These are phyloP conservation scores for Acrocephalus scirpaceus DNA, from an alignment of 2,797 vertebrate genomes.

Conservation along the genomic window DNA sequence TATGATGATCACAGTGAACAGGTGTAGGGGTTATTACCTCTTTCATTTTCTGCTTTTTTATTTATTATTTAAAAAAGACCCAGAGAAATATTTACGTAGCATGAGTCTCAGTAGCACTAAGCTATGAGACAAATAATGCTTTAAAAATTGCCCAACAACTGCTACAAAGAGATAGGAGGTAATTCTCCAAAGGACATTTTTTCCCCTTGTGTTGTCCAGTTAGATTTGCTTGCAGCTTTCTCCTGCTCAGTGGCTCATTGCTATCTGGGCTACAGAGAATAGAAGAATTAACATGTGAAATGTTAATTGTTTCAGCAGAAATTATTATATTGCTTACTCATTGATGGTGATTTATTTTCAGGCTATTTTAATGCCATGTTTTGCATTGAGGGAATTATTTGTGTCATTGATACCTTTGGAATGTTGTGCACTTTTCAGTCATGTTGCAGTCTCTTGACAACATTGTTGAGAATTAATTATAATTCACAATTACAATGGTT, in stretches of 20 bases:
- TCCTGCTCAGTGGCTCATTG: background rate
- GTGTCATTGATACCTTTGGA: slow-evolving; percentile 52
- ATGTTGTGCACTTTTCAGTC: slow-evolving; percentile 26
- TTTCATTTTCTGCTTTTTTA: background rate
- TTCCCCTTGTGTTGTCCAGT: background rate
- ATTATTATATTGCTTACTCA: slow-evolving; percentile 54
- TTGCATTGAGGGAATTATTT: slow-evolving; percentile 48
- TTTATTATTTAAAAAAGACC: background rate
- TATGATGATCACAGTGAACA: background rate
- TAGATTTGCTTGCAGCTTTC: slow-evolving; percentile 18
- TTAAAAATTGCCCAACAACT: background rate
- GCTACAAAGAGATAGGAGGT: background rate
- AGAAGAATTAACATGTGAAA: slow-evolving; percentile 53
- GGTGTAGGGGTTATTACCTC: background rate
- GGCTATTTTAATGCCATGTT: slow-evolving; percentile 36
- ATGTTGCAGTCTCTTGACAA: slow-evolving; percentile 52
- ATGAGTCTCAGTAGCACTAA: background rate
- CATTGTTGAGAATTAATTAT: slow-evolving; percentile 70
- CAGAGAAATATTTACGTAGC: background rate
- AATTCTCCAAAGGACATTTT: background rate
- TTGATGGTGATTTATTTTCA: slow-evolving; percentile 41
- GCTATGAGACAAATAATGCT: background rate
- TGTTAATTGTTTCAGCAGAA: slow-evolving; percentile 60
- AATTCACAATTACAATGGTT: slow-evolving; percentile 62
- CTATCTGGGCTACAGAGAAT: slow-evolving; percentile 35